A percentile compares a stretch with the other conserved stretches of the same genome.
Evolutionary conservation across 2,888 invertebrate genomes (phyloP).

Genomic region (Taenaris catops): DNA sequence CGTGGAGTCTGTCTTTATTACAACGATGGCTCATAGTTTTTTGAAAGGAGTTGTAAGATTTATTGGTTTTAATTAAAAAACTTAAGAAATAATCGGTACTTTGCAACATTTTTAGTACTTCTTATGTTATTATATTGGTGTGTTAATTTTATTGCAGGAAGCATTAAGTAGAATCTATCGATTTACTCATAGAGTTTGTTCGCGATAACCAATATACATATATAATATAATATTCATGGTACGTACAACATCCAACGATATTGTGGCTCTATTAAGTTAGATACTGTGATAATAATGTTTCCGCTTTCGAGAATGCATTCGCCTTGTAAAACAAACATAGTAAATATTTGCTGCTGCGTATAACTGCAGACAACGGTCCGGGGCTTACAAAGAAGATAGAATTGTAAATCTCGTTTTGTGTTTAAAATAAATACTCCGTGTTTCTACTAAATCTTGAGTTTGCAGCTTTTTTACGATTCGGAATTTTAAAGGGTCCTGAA

Average conservation of each 20-base stretch:
- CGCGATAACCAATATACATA: slow-evolving; percentile 3
- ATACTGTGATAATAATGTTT: slow-evolving; percentile 17
- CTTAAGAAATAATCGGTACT: too few relatives aligned
- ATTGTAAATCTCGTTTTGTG: slow-evolving; percentile 8
- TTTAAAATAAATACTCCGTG: slow-evolving; percentile 7
- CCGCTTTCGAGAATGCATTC: slow-evolving; percentile 21
- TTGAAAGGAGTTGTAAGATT: too few relatives aligned
- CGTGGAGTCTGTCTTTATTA: too few relatives aligned
- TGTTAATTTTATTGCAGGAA: slow-evolving; percentile 9
- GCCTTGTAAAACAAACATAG: slow-evolving; percentile 3
- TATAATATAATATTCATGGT: slow-evolving; percentile 1
- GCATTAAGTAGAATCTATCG: slow-evolving; percentile 6
- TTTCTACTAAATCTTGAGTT: slow-evolving; percentile 5
- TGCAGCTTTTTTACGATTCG: slow-evolving; percentile 9
- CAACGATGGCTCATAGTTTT: too few relatives aligned
- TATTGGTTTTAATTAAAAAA: too few relatives aligned
- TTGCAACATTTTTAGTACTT: too few relatives aligned
- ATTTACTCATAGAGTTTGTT: slow-evolving; percentile 5
- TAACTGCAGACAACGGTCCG: slow-evolving; percentile 1
- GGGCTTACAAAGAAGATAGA: slow-evolving; percentile 7
- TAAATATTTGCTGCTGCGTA: slow-evolving; percentile 2
- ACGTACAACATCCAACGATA: slow-evolving; percentile 7
- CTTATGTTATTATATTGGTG: not conserved
- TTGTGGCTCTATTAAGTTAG: slow-evolving; percentile 1
- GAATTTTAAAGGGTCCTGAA: slow-evolving; percentile 6